Percentiles rank a stretch among this genome's conserved stretches.
Conservation (phyloP, 2,797 vertebrate genomes). For the Poecilia picta region DNA sequence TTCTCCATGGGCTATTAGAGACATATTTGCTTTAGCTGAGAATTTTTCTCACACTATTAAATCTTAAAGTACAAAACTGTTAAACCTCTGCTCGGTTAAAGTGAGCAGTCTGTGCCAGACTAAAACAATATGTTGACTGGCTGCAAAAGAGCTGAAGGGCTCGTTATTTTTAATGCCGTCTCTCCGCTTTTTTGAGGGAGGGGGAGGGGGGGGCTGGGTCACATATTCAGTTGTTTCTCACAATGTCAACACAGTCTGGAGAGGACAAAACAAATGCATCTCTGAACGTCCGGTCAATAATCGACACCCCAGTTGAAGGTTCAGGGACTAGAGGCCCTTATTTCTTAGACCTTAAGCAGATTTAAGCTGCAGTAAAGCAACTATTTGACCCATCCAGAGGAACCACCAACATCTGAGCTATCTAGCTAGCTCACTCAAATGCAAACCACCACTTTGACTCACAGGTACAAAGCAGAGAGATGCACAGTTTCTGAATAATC, state of each 20-base stretch:
- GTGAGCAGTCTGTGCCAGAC: conserved; percentile 54
- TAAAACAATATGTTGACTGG: conserved; percentile 56
- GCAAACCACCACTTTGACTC: too few relatives aligned
- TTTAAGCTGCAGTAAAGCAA: background rate
- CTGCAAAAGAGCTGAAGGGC: conserved; percentile 59
- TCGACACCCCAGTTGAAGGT: background rate
- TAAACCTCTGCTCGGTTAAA: conserved; percentile 56
- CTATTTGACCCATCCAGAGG: background rate
- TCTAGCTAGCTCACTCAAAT: too few relatives aligned
- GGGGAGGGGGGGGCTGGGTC: background rate
- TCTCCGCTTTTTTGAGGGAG: conserved; percentile 16
- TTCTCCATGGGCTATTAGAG: conserved; percentile 55
- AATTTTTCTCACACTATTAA: conserved; percentile 74
- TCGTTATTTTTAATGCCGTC: conserved; percentile 75
- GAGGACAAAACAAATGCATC: too few relatives aligned
- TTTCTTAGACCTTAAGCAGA: background rate
- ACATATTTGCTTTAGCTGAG: conserved; percentile 49
- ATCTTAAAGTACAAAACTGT: conserved; percentile 40
- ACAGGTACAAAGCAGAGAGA: background rate
- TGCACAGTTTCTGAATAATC: background rate
- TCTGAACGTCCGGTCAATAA: background rate
- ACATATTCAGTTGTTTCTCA: background rate
- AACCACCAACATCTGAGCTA: background rate
- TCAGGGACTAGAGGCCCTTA: background rate
- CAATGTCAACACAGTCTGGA: background rate